Conservation (phyloP, 2,888 invertebrate genomes). For the Galeruca laticollis region DNA sequence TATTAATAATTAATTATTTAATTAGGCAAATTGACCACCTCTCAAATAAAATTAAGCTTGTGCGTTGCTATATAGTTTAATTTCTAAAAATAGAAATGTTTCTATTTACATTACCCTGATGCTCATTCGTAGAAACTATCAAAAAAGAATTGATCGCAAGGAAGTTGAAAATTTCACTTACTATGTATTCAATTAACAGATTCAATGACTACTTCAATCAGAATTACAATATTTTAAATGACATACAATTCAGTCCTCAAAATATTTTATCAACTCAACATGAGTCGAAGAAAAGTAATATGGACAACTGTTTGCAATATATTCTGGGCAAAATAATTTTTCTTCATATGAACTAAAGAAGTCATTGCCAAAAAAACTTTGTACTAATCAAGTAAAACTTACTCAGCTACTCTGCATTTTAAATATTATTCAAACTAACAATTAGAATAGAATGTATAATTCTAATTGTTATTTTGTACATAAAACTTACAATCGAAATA, state of each 20-base stretch:
- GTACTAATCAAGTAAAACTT: conserved; percentile 27
- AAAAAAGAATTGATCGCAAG: neutral
- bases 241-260: neutral
- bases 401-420: neutral
- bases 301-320: conserved; percentile 1
- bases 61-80: no score
- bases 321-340: conserved; percentile 24
- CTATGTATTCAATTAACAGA: neutral
- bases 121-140: no score
- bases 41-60: no score
- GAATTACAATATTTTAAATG: neutral
- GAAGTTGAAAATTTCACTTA: no score
- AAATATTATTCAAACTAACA: neutral
- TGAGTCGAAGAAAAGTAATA: neutral
- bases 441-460: neutral
- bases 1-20: no score
- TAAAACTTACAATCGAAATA: neutral
- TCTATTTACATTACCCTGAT: no score
- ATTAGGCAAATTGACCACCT: no score
- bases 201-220: neutral
- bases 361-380: conserved; percentile 17
- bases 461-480: neutral
- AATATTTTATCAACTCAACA: neutral
- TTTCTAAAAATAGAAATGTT: no score
- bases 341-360: conserved; percentile 19